Percentiles rank a stretch among this genome's conserved stretches.
These are phyloP conservation scores for Cyprinodon variegatus DNA, from an alignment of 2,113 vertebrate genomes.

Conservation along the genomic window DNA sequence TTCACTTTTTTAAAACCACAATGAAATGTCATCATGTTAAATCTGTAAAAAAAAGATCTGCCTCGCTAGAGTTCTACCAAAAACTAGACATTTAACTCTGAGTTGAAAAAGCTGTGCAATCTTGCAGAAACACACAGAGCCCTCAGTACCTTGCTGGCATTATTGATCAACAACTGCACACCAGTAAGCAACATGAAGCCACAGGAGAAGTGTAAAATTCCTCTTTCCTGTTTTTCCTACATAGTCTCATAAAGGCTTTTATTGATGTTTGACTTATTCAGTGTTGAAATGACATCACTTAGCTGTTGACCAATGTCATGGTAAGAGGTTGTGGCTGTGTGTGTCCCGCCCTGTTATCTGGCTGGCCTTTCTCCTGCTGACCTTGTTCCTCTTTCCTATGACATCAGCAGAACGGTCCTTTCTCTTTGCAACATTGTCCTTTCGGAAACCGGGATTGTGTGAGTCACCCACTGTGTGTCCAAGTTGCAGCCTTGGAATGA, in stretches of 20 bases:
- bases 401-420: conserved; percentile 83
- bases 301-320: conserved; percentile 8
- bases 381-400: conserved; percentile 71
- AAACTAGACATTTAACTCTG: conserved; percentile 24
- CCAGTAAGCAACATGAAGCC: conserved; percentile 9
- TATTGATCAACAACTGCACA: conserved; percentile 31
- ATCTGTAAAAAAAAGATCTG: not conserved
- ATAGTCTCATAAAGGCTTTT: not conserved
- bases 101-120: conserved; percentile 2
- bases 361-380: conserved; percentile 58
- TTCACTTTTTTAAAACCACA: not conserved
- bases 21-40: not conserved
- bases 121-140: conserved; percentile 9
- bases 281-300: not conserved
- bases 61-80: not conserved
- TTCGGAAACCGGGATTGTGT: conserved; percentile 73
- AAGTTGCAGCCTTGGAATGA: conserved; percentile 17
- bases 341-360: conserved; percentile 30
- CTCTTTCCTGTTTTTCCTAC: not conserved
- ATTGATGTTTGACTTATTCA: conserved; percentile 24
- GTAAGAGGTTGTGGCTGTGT: not conserved
- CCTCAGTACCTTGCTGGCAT: conserved; percentile 9
- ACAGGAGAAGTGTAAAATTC: conserved; percentile 14
- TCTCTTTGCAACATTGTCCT: conserved; percentile 85
- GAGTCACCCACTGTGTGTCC: conserved; percentile 60